Conservation (phyloP, 2,113 vertebrate genomes). For the Erythrocercus mccallii region DNA sequence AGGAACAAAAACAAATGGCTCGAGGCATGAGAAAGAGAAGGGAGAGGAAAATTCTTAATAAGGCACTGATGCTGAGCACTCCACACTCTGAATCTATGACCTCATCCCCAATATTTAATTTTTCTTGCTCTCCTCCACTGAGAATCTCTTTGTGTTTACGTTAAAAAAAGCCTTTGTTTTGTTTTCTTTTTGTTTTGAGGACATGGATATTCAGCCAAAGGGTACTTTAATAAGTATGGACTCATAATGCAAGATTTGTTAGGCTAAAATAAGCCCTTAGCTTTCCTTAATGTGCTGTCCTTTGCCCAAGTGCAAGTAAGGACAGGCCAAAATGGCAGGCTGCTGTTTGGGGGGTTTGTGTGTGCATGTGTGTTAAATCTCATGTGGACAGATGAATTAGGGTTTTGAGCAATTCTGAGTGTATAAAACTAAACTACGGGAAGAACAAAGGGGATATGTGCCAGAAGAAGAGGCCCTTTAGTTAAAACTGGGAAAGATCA, state of each 20-base stretch:
- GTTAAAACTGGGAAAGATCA: neutral
- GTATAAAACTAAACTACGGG: neutral
- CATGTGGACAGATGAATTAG: neutral
- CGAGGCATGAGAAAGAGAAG: neutral
- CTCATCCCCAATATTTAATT: neutral
- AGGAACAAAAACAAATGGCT: neutral
- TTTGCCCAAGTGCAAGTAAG: neutral
- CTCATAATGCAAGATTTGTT: neutral
- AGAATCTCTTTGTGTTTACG: neutral
- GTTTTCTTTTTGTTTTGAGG: neutral
- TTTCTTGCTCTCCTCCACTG: neutral
- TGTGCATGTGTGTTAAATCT: neutral
- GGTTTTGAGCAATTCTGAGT: neutral
- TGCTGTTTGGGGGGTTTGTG: neutral
- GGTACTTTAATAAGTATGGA: neutral
- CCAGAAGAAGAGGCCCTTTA: neutral
- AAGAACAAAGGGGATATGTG: neutral
- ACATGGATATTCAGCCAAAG: neutral
- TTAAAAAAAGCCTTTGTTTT: accelerated
- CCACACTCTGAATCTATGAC: neutral
- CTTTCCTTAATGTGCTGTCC: neutral
- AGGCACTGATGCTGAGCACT: neutral
- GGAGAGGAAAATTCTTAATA: neutral
- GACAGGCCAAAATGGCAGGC: neutral
- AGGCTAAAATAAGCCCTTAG: neutral